These are phyloP conservation scores for Drosophila eohydei DNA, from an alignment of 2,888 invertebrate genomes.

Conservation along the genomic window DNA sequence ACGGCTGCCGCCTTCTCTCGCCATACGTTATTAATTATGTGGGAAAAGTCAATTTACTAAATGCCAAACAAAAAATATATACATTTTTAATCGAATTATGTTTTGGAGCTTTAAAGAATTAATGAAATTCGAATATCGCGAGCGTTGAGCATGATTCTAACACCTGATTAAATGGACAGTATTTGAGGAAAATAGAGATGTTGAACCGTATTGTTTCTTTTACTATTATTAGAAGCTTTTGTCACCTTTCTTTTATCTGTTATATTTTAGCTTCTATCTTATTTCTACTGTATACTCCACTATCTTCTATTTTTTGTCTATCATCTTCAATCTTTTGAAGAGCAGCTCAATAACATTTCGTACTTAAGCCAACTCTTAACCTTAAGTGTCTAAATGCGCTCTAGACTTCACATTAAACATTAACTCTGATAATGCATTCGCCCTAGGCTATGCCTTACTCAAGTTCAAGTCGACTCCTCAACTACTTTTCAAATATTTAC, in stretches of 20 bases:
- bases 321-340: constrained; percentile 7
- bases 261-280: too few species aligned
- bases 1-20: not conserved
- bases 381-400: constrained; percentile 44
- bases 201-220: too few species aligned
- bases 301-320: not conserved
- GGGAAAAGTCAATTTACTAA: constrained; percentile 34
- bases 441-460: constrained; percentile 17
- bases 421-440: constrained; percentile 12
- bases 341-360: constrained; percentile 50
- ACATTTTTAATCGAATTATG: constrained; percentile 16
- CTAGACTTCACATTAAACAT: constrained; percentile 20
- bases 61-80: constrained; percentile 26
- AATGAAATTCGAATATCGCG: constrained; percentile 14
- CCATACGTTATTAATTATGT: constrained; percentile 35
- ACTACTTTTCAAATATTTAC: constrained; percentile 3
- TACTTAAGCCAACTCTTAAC: constrained; percentile 42
- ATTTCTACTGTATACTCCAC: too few species aligned
- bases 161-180: not conserved
- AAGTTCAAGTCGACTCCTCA: constrained; percentile 38
- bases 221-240: too few species aligned
- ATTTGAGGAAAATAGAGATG: not conserved
- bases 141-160: constrained; percentile 19
- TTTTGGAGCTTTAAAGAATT: not conserved
- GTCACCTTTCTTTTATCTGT: too few species aligned